Percentiles rank a stretch among this genome's conserved stretches.
Evolutionary conservation across 2,888 invertebrate species (phyloP).

Genomic region (Sinopyrophorus schimmeli): DNA sequence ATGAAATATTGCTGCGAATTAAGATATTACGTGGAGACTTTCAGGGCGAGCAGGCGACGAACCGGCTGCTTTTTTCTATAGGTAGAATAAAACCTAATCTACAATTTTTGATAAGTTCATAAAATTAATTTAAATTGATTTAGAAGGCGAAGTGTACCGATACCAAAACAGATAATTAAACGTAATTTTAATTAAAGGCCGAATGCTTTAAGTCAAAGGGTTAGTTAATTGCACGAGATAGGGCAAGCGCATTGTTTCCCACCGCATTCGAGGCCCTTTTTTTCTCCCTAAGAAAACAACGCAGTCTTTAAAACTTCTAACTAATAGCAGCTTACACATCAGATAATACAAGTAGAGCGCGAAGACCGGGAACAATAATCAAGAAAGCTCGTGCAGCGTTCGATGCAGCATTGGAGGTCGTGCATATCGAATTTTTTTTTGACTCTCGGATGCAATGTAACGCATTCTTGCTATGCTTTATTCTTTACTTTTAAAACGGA

Average conservation of each 20-base stretch:
- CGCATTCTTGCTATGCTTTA: conserved; percentile 26
- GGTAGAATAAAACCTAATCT: no score
- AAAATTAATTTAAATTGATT: no score
- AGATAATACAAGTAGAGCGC: conserved; percentile 36
- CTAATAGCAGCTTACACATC: conserved; percentile 36
- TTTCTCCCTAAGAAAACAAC: conserved; percentile 15
- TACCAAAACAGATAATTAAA: no score
- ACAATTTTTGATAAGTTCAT: no score
- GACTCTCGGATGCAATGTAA: conserved; percentile 20
- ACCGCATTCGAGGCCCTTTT: conserved; percentile 21
- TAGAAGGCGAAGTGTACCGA: no score
- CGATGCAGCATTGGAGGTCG: conserved; percentile 33
- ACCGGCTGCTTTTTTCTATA: no score
- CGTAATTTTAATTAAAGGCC: conserved; percentile 39
- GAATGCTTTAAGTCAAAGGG: conserved; percentile 36
- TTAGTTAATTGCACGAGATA: conserved; percentile 39
- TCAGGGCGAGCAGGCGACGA: conserved; percentile 5
- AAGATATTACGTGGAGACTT: conserved; percentile 13
- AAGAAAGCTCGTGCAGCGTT: conserved; percentile 36
- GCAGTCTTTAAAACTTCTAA: conserved; percentile 27
- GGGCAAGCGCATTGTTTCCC: conserved; percentile 36
- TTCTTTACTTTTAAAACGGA: conserved; percentile 19
- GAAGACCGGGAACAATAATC: conserved; percentile 37
- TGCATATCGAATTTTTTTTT: conserved; percentile 34
- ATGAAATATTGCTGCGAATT: conserved; percentile 4